Conservation (phyloP, 2,888 invertebrate genomes). For the Mythimna vitellina region DNA sequence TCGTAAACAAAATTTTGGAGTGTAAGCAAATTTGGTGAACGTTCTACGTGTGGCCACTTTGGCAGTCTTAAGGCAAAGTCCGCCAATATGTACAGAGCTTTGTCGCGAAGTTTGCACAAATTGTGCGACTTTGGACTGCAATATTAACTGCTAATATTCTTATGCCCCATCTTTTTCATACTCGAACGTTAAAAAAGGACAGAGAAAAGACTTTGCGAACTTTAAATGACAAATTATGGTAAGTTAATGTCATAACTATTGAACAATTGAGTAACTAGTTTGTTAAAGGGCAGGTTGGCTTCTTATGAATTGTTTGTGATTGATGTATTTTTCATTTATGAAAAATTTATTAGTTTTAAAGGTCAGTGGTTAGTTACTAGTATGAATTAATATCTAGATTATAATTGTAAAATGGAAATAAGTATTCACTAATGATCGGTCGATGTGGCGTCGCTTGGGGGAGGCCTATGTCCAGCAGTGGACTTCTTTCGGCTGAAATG, state of each 20-base stretch:
- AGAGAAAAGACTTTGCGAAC: constrained; percentile 39
- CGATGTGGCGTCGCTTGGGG: no score
- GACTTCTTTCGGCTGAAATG: no score
- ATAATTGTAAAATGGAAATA: neutral
- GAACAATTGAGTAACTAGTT: constrained; percentile 56
- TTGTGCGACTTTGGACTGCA: constrained; percentile 55
- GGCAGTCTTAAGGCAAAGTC: constrained; percentile 9
- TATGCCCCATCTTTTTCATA: constrained; percentile 23
- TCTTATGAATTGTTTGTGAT: constrained; percentile 51
- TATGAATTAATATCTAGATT: neutral
- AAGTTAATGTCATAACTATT: constrained; percentile 50
- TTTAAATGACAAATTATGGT: constrained; percentile 53
- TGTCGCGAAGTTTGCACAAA: constrained; percentile 53
- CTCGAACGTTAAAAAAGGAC: constrained; percentile 11
- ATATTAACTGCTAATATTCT: constrained; percentile 45
- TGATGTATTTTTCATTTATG: constrained; percentile 51
- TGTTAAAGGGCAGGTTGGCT: constrained; percentile 42
- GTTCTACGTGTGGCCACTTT: constrained; percentile 11
- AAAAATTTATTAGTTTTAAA: constrained; percentile 34
- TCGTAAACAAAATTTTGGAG: constrained; percentile 11
- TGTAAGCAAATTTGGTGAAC: constrained; percentile 29
- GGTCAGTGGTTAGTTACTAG: constrained; percentile 22
- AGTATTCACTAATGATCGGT: no score
- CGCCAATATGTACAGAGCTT: constrained; percentile 41
- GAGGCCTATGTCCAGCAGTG: no score